A percentile compares a stretch with the other conserved stretches of the same genome.
Evolutionary conservation across 2,113 vertebrate species (phyloP).

Genomic region (Leptobrachium ailaonicum): DNA sequence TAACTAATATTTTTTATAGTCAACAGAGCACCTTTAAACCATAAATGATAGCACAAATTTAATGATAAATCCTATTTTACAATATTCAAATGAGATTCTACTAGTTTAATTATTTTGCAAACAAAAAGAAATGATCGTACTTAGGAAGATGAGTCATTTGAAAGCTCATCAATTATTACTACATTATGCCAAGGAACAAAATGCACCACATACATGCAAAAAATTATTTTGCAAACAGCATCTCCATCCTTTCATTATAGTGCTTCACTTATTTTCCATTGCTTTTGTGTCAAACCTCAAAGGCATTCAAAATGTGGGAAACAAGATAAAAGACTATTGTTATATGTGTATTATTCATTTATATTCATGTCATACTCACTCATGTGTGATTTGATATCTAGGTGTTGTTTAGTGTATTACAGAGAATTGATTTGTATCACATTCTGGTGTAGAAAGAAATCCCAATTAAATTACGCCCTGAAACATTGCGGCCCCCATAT

Average conservation of each 20-base stretch:
- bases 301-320: background rate
- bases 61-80: background rate
- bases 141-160: background rate
- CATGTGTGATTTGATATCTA: no score
- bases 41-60: background rate
- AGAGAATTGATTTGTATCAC: no score
- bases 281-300: background rate
- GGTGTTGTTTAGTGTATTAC: no score
- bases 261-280: background rate
- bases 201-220: background rate
- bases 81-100: background rate
- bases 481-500: no score
- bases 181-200: background rate
- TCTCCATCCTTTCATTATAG: background rate
- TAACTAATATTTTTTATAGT: background rate
- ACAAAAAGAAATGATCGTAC: background rate
- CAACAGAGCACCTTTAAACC: background rate
- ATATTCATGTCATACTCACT: no score
- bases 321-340: background rate
- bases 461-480: no score
- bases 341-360: no score
- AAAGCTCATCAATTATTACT: background rate
- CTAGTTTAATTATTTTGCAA: background rate
- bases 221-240: background rate
- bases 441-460: no score